These are phyloP conservation scores for Yponomeuta malinellus DNA, from an alignment of 2,888 invertebrate species.

Conservation along the genomic window DNA sequence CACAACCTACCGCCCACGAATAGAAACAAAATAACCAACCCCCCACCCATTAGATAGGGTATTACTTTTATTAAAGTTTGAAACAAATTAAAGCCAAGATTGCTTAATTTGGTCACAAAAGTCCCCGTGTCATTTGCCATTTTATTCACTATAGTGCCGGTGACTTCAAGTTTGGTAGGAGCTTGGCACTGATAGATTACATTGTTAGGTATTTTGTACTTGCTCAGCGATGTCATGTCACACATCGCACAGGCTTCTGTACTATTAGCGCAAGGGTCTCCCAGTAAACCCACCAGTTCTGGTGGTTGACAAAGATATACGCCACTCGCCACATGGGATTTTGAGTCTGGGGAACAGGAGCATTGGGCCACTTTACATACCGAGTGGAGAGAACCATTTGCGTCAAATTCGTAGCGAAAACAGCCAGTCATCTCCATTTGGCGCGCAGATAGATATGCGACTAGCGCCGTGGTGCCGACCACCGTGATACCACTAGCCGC, in stretches of 20 bases:
- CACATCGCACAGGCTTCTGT: not conserved
- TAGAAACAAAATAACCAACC: not conserved
- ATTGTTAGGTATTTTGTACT: not conserved
- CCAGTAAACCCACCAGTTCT: not conserved
- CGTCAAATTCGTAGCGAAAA: not conserved
- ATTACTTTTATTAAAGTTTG: not conserved
- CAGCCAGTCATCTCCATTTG: not conserved
- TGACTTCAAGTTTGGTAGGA: not conserved
- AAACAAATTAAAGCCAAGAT: not conserved
- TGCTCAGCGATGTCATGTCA: not conserved
- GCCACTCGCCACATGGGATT: not conserved
- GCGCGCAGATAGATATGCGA: too few species aligned
- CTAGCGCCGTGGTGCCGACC: too few species aligned
- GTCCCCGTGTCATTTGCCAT: not conserved
- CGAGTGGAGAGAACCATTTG: not conserved
- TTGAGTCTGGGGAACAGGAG: not conserved
- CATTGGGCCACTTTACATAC: not conserved
- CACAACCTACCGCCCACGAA: not conserved
- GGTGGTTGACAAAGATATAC: not conserved
- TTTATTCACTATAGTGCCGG: not conserved
- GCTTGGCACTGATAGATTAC: not conserved
- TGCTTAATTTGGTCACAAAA: not conserved
- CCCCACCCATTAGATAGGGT: slow-evolving; percentile 1
- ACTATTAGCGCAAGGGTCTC: not conserved
- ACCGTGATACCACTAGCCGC: too few species aligned